Evolutionary conservation across 2,797 vertebrate species (phyloP).

Genomic region (Poecilia gillii): DNA sequence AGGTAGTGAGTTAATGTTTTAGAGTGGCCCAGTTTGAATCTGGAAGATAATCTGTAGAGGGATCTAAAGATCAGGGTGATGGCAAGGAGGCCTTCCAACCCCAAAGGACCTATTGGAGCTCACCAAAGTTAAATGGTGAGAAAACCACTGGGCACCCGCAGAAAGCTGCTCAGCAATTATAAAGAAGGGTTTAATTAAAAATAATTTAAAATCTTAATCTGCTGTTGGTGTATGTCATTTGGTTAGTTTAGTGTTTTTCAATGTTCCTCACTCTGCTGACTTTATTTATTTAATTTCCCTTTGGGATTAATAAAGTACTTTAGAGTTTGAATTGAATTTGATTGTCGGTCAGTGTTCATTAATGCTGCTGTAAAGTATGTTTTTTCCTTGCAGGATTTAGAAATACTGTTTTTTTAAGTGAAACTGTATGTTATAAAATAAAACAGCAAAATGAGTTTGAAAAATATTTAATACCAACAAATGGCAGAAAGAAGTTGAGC

Average conservation of each 20-base stretch:
- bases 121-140: neutral
- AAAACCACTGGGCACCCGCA: neutral
- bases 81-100: neutral
- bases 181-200: neutral
- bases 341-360: neutral
- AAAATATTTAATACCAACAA: neutral
- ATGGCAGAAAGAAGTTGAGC: neutral
- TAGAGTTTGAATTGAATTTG: too few species aligned
- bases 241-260: neutral
- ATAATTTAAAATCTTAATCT: neutral
- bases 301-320: too few species aligned
- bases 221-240: neutral
- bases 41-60: neutral
- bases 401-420: neutral
- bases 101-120: neutral
- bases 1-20: neutral
- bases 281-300: too few species aligned
- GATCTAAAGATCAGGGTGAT: neutral
- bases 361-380: neutral
- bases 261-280: neutral
- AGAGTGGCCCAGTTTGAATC: neutral
- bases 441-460: neutral
- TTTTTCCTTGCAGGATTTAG: neutral
- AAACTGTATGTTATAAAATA: too few species aligned
- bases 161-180: neutral